These are phyloP conservation scores for Cheilosia grossa DNA, from an alignment of 2,888 invertebrate genomes.

Conservation along the genomic window DNA sequence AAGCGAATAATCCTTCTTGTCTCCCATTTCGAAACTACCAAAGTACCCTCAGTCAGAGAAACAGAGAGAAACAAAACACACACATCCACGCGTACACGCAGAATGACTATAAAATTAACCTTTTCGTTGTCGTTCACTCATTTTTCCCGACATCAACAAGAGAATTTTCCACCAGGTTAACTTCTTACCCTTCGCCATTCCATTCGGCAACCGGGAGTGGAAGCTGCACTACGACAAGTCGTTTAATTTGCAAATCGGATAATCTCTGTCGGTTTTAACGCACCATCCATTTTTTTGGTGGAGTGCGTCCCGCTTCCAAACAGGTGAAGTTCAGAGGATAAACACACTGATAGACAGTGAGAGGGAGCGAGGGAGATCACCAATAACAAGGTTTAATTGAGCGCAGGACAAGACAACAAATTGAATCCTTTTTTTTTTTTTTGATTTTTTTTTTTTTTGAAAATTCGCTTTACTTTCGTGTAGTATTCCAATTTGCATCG, in stretches of 20 bases:
- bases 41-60: conserved; percentile 7
- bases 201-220: not conserved
- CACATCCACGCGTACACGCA: conserved; percentile 21
- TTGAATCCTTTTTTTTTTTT: conserved; percentile 64
- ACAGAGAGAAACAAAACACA: not conserved
- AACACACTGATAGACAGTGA: not conserved
- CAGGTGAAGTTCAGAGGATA: conserved; percentile 38
- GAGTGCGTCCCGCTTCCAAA: conserved; percentile 27
- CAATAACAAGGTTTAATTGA: conserved; percentile 71
- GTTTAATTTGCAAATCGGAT: conserved; percentile 71
- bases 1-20: conserved; percentile 66
- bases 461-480: conserved; percentile 68
- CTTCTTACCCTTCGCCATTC: conserved; percentile 50
- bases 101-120: conserved; percentile 51
- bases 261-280: conserved; percentile 62
- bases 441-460: not conserved
- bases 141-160: conserved; percentile 37
- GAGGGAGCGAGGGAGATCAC: conserved; percentile 15
- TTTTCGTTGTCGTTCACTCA: conserved; percentile 18
- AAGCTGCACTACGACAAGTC: conserved; percentile 55
- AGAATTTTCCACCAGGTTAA: conserved; percentile 65
- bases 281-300: conserved; percentile 54
- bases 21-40: conserved; percentile 44
- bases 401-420: conserved; percentile 71
- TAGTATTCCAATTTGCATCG: conserved; percentile 71